Conservation (phyloP, 2,888 invertebrate genomes). For the Yponomeuta sedellus region DNA sequence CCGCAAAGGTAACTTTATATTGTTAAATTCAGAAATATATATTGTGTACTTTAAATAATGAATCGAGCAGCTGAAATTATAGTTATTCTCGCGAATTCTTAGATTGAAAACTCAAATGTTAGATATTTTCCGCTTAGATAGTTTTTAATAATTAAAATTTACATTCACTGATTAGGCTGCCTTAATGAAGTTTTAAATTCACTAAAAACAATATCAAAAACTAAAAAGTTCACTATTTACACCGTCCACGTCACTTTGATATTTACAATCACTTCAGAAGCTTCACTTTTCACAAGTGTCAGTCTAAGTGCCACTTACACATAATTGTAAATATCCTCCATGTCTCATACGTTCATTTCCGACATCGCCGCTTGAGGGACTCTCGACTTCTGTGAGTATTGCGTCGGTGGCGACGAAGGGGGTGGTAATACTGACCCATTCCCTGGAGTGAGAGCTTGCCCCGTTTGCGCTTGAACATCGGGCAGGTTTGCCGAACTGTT, state of each 20-base stretch:
- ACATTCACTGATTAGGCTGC: slow-evolving; percentile 3
- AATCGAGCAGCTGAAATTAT: background rate
- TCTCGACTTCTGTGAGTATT: slow-evolving; percentile 71
- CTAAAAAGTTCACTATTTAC: slow-evolving; percentile 33
- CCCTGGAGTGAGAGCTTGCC: slow-evolving; percentile 58
- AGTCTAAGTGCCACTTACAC: slow-evolving; percentile 39
- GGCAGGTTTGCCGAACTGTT: slow-evolving; percentile 63
- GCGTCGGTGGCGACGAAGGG: slow-evolving; percentile 60
- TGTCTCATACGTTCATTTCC: slow-evolving; percentile 92
- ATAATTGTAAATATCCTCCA: slow-evolving; percentile 77
- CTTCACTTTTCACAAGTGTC: slow-evolving; percentile 15
- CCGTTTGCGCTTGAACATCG: slow-evolving; percentile 70
- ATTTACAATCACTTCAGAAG: slow-evolving; percentile 51
- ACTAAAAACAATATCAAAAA: background rate
- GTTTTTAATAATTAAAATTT: background rate
- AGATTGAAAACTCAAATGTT: background rate
- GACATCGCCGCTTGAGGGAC: slow-evolving; percentile 90
- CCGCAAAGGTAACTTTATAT: too few species aligned
- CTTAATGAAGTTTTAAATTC: background rate
- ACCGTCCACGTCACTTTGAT: slow-evolving; percentile 33
- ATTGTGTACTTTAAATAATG: background rate
- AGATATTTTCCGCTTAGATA: background rate
- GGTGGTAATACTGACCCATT: slow-evolving; percentile 52
- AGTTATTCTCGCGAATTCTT: too few species aligned
- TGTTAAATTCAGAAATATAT: too few species aligned